These are phyloP conservation scores for Theretra japonica DNA, from an alignment of 2,888 invertebrate genomes.

Conservation along the genomic window DNA sequence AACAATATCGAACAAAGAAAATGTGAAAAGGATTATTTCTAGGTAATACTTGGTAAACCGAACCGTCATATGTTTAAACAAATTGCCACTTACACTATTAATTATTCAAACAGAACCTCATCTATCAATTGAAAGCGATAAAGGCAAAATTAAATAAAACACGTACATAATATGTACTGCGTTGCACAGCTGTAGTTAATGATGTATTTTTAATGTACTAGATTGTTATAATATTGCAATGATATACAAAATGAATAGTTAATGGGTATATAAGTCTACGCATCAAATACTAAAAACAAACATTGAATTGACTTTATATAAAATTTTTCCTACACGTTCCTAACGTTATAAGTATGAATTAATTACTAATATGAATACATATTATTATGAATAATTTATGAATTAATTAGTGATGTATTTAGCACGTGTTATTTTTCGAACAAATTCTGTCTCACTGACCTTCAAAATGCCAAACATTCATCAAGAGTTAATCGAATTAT, in stretches of 20 bases:
- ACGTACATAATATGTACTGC: not conserved
- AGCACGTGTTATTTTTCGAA: not conserved
- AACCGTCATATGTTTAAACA: not conserved
- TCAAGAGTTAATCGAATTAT: not conserved
- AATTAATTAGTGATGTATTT: too few species aligned
- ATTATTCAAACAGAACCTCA: not conserved
- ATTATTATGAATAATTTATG: too few species aligned
- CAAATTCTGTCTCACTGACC: not conserved
- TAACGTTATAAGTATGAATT: too few species aligned
- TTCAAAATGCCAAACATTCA: not conserved
- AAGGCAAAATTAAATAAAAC: slow-evolving; percentile 15
- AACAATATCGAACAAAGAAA: not conserved
- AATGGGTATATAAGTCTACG: not conserved
- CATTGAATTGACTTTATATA: too few species aligned
- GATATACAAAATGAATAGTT: too few species aligned
- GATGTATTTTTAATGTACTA: not conserved
- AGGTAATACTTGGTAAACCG: not conserved
- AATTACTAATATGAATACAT: too few species aligned
- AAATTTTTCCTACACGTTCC: too few species aligned
- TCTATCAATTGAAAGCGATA: not conserved
- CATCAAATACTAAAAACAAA: too few species aligned
- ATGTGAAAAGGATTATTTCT: not conserved
- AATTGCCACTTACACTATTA: not conserved
- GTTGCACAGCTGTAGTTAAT: not conserved
- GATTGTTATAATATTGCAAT: too few species aligned